Evolutionary conservation across 2,797 vertebrate genomes (phyloP).

Genomic region (Phoxinus dragarum): DNA sequence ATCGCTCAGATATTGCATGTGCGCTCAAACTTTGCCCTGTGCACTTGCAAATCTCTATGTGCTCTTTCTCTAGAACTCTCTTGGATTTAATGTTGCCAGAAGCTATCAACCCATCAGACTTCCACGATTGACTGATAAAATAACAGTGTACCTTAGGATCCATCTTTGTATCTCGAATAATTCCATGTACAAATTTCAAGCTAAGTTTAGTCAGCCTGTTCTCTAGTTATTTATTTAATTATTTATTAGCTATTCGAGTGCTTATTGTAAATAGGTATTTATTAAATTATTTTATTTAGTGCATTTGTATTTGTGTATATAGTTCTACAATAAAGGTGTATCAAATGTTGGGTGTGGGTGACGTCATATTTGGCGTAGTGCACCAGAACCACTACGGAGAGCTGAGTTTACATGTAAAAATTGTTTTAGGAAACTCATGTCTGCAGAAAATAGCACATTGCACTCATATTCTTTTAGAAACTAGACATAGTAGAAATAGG

Average conservation of each 20-base stretch:
- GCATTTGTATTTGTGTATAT: not conserved
- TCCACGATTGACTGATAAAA: too few relatives aligned
- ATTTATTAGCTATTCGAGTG: not conserved
- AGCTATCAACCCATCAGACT: too few relatives aligned
- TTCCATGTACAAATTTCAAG: not conserved
- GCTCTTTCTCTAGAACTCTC: too few relatives aligned
- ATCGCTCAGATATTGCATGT: too few relatives aligned
- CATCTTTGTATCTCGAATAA: not conserved
- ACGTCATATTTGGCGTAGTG: not conserved
- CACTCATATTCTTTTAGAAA: conserved; percentile 21
- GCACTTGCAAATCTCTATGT: too few relatives aligned
- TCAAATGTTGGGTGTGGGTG: not conserved
- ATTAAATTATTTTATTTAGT: not conserved
- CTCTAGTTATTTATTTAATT: not conserved
- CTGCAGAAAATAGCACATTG: not conserved
- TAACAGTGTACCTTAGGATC: too few relatives aligned
- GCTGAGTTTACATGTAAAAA: not conserved
- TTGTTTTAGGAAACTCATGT: not conserved
- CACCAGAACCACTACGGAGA: not conserved
- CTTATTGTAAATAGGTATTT: not conserved
- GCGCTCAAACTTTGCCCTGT: too few relatives aligned
- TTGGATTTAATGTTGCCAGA: too few relatives aligned
- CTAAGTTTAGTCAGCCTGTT: not conserved
- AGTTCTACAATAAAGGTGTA: not conserved
- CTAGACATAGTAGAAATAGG: conserved; percentile 16